Percentiles rank a stretch among this genome's conserved stretches.
phyloP scores from a whole-genome alignment of 2,888 invertebrate species.

The Trissoscelio sp. region DNA sequence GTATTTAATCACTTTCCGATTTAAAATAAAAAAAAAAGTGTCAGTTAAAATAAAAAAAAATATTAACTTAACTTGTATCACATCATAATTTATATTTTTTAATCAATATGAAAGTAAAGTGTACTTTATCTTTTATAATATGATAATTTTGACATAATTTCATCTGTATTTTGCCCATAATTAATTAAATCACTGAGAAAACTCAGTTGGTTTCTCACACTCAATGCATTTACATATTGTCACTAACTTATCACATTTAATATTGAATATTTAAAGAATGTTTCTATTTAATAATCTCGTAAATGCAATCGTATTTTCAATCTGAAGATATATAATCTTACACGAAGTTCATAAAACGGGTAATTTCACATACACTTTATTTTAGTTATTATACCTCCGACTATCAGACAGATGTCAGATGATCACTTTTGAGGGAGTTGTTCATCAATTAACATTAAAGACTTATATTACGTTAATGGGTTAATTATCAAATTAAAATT shows the following conservation, averaged over 20 bases:
- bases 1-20: slow-evolving; percentile 3
- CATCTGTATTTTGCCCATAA: too few species aligned
- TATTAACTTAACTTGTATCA: too few species aligned
- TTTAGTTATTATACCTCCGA: slow-evolving; percentile 20
- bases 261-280: not conserved
- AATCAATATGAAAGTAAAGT: too few species aligned
- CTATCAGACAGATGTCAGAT: slow-evolving; percentile 24
- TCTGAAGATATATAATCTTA: slow-evolving; percentile 8
- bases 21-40: too few species aligned
- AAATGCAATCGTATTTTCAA: slow-evolving; percentile 10
- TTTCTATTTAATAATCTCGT: slow-evolving; percentile 2
- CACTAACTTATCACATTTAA: too few species aligned
- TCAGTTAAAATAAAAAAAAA: not conserved
- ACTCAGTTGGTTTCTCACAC: too few species aligned
- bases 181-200: too few species aligned
- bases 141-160: too few species aligned
- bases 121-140: too few species aligned
- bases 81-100: too few species aligned
- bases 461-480: slow-evolving; percentile 9
- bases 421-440: slow-evolving; percentile 6
- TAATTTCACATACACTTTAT: slow-evolving; percentile 25
- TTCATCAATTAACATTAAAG: slow-evolving; percentile 24
- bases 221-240: too few species aligned
- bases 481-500: not conserved
- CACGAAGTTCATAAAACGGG: slow-evolving; percentile 14